Evolutionary conservation across 2,888 invertebrate genomes (phyloP).

Genomic region (Harpagoxenus sublaevis): DNA sequence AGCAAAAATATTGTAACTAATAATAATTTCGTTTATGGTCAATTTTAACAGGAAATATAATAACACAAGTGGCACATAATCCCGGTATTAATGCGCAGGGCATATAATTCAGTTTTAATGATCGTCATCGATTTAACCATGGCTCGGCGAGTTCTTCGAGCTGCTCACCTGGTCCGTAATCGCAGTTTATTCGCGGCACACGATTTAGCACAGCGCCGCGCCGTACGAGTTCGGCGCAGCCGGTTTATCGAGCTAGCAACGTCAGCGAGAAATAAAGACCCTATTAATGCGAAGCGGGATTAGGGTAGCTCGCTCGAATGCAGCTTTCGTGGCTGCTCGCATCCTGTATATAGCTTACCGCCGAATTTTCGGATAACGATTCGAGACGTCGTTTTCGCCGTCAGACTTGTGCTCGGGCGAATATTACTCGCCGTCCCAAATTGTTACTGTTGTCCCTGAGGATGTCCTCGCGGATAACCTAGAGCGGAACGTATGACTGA

Average conservation of each 20-base stretch:
- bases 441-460: conserved; percentile 32
- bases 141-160: conserved; percentile 41
- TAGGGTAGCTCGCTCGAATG: conserved; percentile 37
- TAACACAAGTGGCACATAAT: background rate
- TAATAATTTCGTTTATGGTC: background rate
- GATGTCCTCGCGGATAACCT: conserved; percentile 14
- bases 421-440: conserved; percentile 25
- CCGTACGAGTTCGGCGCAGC: conserved; percentile 14
- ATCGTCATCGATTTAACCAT: conserved; percentile 1
- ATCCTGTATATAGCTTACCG: conserved; percentile 6
- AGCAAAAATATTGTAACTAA: background rate
- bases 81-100: background rate
- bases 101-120: conserved; percentile 12
- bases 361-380: conserved; percentile 45
- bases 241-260: conserved; percentile 49
- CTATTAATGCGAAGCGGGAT: conserved; percentile 59
- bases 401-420: background rate
- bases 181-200: conserved; percentile 41
- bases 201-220: conserved; percentile 28
- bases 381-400: conserved; percentile 44
- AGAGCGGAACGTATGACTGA: conserved; percentile 10
- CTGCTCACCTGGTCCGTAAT: conserved; percentile 37
- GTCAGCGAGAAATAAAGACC: conserved; percentile 62
- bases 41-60: background rate
- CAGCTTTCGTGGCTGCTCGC: conserved; percentile 24